Conservation (phyloP, 2,113 vertebrate species). For the Ploceus nigricollis region DNA sequence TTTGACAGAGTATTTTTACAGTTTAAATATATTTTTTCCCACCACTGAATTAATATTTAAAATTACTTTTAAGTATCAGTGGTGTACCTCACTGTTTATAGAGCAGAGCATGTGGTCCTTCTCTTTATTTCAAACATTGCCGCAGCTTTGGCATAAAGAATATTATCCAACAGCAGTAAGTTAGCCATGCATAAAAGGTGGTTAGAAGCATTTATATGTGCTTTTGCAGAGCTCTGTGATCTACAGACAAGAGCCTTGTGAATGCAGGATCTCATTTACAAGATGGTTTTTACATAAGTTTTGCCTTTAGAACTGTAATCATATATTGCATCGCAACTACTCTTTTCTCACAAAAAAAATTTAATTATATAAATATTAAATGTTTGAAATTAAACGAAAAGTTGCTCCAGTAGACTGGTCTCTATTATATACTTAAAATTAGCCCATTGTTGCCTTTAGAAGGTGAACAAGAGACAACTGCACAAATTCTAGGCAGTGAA, state of each 20-base stretch:
- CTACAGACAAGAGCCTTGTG: neutral
- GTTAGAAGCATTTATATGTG: neutral
- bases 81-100: neutral
- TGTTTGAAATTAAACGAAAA: neutral
- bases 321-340: neutral
- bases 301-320: neutral
- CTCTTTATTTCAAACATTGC: neutral
- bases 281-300: neutral
- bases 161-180: neutral
- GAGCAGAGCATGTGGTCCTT: neutral
- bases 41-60: neutral
- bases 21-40: neutral
- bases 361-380: neutral
- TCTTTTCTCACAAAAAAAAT: neutral
- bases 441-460: neutral
- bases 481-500: neutral
- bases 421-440: neutral
- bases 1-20: neutral
- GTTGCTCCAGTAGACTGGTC: neutral
- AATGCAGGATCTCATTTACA: neutral
- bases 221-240: neutral
- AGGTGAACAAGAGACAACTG: neutral
- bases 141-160: neutral
- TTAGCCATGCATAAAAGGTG: neutral
- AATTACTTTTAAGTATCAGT: neutral